Base-by-base conservation (phyloP, 2,797 vertebrate species). In the Diceros bicornis region DNA sequence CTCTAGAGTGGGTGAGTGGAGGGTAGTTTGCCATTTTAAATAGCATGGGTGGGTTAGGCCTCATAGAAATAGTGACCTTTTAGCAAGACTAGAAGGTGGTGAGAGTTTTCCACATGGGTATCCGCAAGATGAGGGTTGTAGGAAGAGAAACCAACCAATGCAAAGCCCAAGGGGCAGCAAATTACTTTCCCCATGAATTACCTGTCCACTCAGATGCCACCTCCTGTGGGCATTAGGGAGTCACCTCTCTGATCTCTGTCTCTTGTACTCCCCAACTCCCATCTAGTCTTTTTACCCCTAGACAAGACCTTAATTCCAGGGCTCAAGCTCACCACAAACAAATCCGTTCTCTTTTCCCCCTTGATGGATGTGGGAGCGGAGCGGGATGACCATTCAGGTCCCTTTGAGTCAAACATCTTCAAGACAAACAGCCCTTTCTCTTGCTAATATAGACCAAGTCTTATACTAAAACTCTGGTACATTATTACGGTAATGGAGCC, bases 351-450 rank as follows among this genome's bases (percentile, higher is more conserved):
- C 23, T 12, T 57, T 64, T 69, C 6, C 7, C 47, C n/a, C n/a
- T 74, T 4, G n/a, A 59, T 16, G 29, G 29, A 20, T 69, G 7
- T 7, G 21, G 6, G 25, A 62, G 44, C 47, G 9, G 18, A 10
- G 25, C 11, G 21, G 2, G 12, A 20, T 59, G 27, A 47, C 4
- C 3, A 17, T 72, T 68, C 57, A 25, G 7, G 21, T 84, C 34
- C 25, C 7, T 55, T 50, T 61, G 82, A 92, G 23, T 50, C n/a
- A 75, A 57, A 29, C 1, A 59, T 93, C 62, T 89, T 25, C 13
- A 77, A 79, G 69, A 82, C 52, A 91, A 96, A 91, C 12, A n/a
- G 62, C 64, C 16, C 55, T 95, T 95, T 92, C 29, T 96, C 61
- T 89, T 93, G 83, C 52, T 83, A 85, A 94, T 93, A 10, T 14